Evolutionary conservation across 2,888 invertebrate genomes (phyloP), one percentile per base, ranked within the genome.

Genomic region (Agapetus fuscipes): DNA sequence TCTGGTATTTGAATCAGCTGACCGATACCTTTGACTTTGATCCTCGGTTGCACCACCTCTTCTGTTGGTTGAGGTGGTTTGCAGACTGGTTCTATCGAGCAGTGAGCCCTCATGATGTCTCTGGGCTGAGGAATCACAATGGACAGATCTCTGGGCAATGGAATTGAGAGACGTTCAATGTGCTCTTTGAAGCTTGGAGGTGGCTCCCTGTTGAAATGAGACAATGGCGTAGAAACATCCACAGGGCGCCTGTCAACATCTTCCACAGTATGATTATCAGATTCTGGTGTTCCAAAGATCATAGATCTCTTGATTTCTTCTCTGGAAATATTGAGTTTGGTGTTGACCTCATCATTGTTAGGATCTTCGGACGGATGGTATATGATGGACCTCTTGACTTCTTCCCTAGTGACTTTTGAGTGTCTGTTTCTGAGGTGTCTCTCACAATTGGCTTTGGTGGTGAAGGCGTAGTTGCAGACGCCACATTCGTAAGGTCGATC

Each of bases 361-460:
- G 85, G 83, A 54, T 88, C 87, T 63, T 87, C 87, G 2, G 83
- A 84, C 0, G 87, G 86, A 56, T 88, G 87, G 53, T 88, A 87
- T 45, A 88, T 86, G 36, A 94, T 86, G 4, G 86, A 78, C 48
- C 81, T 80, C 57, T 91, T 89, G 0, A 94, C 85, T 51, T 94
- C 91, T 50, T 91, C 88, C 37, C 90, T 75, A 2, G 84, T 82
- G 1, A 80, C 76, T 60, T 89, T 89, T 0, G 83, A 81, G 55
- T 95, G 95, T 15, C 91, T 77, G 59, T 95, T 95, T 48, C 93
- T 74, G 52, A 95, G 72, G 60, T 96, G 95, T 4, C 95, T 73
- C 63, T 96, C 95, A 59, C 96, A 96, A 58, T 96, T 95, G 2
- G 95, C 94, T 66, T 95, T 94, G 1, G 95, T 95, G 16, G 95